Percentiles rank a stretch among this genome's conserved stretches.
phyloP scores from a whole-genome alignment of 2,113 vertebrate genomes.

The Bothrops jararaca region DNA sequence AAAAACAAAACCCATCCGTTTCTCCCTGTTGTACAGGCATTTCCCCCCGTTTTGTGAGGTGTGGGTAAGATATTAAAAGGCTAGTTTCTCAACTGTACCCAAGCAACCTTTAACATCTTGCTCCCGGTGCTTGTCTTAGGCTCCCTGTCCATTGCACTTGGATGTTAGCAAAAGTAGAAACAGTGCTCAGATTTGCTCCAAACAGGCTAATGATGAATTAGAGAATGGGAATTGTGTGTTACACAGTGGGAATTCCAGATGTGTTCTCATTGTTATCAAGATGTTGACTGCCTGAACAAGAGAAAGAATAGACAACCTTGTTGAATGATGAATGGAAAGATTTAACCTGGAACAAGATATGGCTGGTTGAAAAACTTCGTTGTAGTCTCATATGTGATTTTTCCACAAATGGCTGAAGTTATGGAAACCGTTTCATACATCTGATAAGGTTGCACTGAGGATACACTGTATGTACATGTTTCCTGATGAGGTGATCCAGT shows the following conservation, averaged over 20 bases:
- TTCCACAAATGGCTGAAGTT: neutral
- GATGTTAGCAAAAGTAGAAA: neutral
- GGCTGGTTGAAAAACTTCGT: neutral
- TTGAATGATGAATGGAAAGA: neutral
- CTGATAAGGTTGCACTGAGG: neutral
- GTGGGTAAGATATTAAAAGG: neutral
- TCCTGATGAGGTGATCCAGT: neutral
- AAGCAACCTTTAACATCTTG: neutral
- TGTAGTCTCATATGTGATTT: neutral
- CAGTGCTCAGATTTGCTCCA: neutral
- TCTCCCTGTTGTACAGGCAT: neutral
- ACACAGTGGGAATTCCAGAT: neutral
- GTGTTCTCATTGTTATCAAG: neutral
- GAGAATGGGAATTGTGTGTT: neutral
- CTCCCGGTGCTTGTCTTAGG: neutral
- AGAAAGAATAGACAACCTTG: neutral
- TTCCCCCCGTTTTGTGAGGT: neutral
- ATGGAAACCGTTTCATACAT: neutral
- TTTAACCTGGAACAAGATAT: neutral
- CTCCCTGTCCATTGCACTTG: neutral
- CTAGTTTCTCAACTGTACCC: neutral
- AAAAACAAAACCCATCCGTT: neutral
- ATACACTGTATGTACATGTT: neutral
- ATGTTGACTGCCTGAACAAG: neutral
- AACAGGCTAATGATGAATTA: neutral